Base-by-base conservation (phyloP, 2,113 vertebrate genomes). In the Apistogramma diplotaenia region DNA sequence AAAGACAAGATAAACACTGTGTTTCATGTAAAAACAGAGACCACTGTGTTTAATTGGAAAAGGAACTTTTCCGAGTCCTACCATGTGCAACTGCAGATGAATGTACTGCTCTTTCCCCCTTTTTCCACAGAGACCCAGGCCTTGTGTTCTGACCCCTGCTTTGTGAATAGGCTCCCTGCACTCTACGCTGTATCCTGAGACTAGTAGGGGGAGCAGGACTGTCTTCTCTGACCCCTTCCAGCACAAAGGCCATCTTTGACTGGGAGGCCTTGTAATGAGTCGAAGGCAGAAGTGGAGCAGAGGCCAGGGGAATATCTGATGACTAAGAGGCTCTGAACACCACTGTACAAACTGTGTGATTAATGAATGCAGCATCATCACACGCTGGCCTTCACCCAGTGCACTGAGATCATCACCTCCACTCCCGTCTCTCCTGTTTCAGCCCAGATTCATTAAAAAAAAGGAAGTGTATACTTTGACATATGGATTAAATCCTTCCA, bases 221-320 rank as follows among this genome's bases (percentile, higher is more conserved):
- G 74, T 88, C 85, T 85, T 23, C 83, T 57, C 33, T 76, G 78
- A 79, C 84, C 46, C 59, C 70, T 43, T 49, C 29, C 46, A 9
- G 54, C 84, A 94, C 93, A 95, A 94, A 91, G 87, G 65, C 88
- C 80, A 88, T 83, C 88, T 91, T 94, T 95, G 89, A 93, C 91
- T 79, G 74, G 49, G 75, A 86, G 79, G 83, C 85, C 81, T 70
- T 71, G 75, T 76, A 87, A 86, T 53, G 82, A 93, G 74, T 56
- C 87, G 76, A 89, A 86, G 89, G 87, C 60, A 33, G 79, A 84
- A 88, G 87, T 76, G 74, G 88, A 87, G 80, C 73, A 46, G 89
- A 89, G 80, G 89, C 84, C 76, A 59, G 85, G 90, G 86, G 88
- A 89, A 89, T 91, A 93, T 93, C 91, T 94, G 89, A 93, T 95